phyloP scores from a whole-genome alignment of 2,888 invertebrate species.

The Creontiades dilutus region DNA sequence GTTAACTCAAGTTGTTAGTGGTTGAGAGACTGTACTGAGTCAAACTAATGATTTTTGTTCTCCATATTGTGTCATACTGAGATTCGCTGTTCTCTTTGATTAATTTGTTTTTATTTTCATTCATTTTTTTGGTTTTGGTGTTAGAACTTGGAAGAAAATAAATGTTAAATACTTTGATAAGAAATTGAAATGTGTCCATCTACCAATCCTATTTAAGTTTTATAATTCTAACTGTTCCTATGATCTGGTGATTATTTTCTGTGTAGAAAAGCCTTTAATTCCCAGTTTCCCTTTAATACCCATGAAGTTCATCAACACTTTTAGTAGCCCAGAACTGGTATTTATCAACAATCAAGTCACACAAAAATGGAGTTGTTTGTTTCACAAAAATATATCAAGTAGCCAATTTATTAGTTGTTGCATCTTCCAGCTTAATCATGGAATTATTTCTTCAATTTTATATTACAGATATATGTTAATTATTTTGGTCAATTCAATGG shows the following conservation, averaged over 20 bases:
- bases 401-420: constrained; percentile 55
- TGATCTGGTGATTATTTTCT: background rate
- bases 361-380: background rate
- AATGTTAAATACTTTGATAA: background rate
- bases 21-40: background rate
- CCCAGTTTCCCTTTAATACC: background rate
- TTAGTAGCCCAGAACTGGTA: background rate
- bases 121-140: background rate
- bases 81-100: too few relatives aligned
- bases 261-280: background rate
- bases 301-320: background rate
- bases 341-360: background rate
- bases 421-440: constrained; percentile 63
- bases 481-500: constrained; percentile 72
- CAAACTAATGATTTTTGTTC: background rate
- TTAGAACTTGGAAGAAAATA: background rate
- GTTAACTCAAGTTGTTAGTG: background rate
- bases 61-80: background rate
- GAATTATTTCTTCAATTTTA: constrained; percentile 57
- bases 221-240: background rate
- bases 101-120: background rate
- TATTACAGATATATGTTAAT: constrained; percentile 64
- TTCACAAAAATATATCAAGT: background rate
- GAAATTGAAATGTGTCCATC: background rate
- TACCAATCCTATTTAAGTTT: background rate